Evolutionary conservation across 2,888 invertebrate species (phyloP).

Genomic region (Bursaphelenchus okinawaensis): DNA sequence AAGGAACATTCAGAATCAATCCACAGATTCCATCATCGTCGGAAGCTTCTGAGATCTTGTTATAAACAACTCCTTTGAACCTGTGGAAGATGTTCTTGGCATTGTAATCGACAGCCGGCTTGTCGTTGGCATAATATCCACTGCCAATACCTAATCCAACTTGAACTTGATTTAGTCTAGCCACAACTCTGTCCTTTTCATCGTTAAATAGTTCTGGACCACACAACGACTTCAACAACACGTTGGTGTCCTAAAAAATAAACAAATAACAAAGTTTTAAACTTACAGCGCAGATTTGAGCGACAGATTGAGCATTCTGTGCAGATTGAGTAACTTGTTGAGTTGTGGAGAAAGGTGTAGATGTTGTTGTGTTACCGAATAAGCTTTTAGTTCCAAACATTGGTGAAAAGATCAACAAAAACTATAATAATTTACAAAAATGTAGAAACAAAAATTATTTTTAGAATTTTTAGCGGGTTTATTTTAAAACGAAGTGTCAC

Average conservation of each 20-base stretch:
- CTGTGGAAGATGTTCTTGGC: slow-evolving; percentile 75
- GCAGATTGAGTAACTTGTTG: slow-evolving; percentile 1
- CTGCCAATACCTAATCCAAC: slow-evolving; percentile 68
- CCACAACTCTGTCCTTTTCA: slow-evolving; percentile 84
- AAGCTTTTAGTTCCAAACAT: neutral
- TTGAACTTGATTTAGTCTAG: slow-evolving; percentile 89
- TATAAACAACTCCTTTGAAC: slow-evolving; percentile 67
- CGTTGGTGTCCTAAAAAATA: slow-evolving; percentile 30
- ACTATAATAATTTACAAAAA: neutral
- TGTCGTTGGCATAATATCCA: slow-evolving; percentile 38
- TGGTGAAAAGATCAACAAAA: neutral
- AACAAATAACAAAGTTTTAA: neutral
- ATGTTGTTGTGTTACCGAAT: neutral
- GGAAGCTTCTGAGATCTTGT: slow-evolving; percentile 72
- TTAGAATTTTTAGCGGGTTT: neutral
- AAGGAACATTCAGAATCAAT: slow-evolving; percentile 75
- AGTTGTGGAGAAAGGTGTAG: neutral
- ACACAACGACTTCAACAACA: slow-evolving; percentile 54
- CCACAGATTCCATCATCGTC: slow-evolving; percentile 86
- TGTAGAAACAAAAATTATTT: too few species aligned
- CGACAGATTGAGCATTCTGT: neutral
- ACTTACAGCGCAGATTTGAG: slow-evolving; percentile 12
- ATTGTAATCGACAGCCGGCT: slow-evolving; percentile 31
- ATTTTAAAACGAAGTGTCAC: neutral
- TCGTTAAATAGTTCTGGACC: slow-evolving; percentile 74